Evolutionary conservation across 2,113 vertebrate genomes (phyloP).

Genomic region (Hyla sarda): DNA sequence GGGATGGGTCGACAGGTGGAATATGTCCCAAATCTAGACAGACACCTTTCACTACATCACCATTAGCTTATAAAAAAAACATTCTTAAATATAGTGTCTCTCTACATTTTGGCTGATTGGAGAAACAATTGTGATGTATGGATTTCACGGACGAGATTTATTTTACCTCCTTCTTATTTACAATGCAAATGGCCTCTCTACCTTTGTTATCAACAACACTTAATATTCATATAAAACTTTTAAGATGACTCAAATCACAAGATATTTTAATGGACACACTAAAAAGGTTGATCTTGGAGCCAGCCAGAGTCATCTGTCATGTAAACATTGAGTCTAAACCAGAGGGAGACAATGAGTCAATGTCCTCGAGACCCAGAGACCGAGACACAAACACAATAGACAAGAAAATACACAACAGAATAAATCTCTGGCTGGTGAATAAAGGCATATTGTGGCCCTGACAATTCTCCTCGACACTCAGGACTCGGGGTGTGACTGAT

Average conservation of each 20-base stretch:
- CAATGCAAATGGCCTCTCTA: not conserved
- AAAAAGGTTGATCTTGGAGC: constrained; percentile 12
- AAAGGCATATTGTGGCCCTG: constrained; percentile 12
- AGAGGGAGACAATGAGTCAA: not conserved
- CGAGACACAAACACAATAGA: constrained; percentile 20
- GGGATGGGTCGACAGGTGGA: not conserved
- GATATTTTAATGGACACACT: not conserved
- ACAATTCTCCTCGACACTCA: not conserved
- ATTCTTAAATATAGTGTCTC: too few relatives aligned
- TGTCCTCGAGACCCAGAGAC: not conserved
- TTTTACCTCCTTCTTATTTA: not conserved
- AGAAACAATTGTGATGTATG: too few relatives aligned
- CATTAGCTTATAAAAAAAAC: too few relatives aligned
- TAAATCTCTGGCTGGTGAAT: constrained; percentile 53
- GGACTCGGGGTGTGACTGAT: constrained; percentile 33
- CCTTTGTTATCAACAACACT: not conserved
- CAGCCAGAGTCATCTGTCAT: constrained; percentile 36
- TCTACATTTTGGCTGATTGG: too few relatives aligned
- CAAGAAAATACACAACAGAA: constrained; percentile 18
- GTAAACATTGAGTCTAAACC: constrained; percentile 7
- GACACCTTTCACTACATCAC: not conserved
- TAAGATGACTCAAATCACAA: not conserved
- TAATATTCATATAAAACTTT: not conserved
- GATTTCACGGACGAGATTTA: not conserved
- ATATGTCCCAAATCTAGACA: not conserved